A percentile compares a stretch with the other conserved stretches of the same genome.
Evolutionary conservation across 2,113 vertebrate species (phyloP).

Genomic region (Daphoenositta chrysoptera): DNA sequence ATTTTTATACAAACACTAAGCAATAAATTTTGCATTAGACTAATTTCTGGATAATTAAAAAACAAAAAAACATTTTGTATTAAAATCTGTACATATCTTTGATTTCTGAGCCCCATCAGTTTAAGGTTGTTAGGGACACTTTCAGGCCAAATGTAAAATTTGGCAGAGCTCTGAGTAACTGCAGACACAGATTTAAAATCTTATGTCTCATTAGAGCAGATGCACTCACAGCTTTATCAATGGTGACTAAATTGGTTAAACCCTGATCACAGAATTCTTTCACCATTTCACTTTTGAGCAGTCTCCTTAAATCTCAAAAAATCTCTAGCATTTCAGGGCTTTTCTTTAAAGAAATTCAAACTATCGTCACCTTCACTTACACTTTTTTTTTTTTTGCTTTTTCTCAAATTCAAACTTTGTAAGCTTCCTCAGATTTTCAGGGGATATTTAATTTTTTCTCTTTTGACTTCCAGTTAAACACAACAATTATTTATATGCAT

Average conservation of each 20-base stretch:
- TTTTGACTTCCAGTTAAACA: not conserved
- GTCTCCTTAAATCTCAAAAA: not conserved
- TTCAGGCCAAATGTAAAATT: not conserved
- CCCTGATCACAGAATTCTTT: not conserved
- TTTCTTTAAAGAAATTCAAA: not conserved
- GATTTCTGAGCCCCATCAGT: not conserved
- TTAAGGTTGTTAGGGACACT: not conserved
- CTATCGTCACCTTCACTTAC: not conserved
- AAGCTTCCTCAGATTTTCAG: not conserved
- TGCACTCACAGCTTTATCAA: not conserved
- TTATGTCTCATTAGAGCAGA: not conserved
- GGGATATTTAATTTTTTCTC: not conserved
- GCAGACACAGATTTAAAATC: not conserved
- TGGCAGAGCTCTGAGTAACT: not conserved
- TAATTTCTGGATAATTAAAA: not conserved
- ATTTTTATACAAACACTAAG: not conserved
- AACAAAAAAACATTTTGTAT: not conserved
- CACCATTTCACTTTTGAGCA: not conserved
- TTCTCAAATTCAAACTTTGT: not conserved
- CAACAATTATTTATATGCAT: not conserved
- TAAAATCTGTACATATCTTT: not conserved
- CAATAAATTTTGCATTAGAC: not conserved
- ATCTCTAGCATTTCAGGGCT: not conserved
- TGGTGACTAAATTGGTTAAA: not conserved
- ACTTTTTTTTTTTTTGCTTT: not conserved